Evolutionary conservation across 2,797 vertebrate species (phyloP), one percentile per base, ranked within the genome.

Genomic region (Epinephelus awoara): DNA sequence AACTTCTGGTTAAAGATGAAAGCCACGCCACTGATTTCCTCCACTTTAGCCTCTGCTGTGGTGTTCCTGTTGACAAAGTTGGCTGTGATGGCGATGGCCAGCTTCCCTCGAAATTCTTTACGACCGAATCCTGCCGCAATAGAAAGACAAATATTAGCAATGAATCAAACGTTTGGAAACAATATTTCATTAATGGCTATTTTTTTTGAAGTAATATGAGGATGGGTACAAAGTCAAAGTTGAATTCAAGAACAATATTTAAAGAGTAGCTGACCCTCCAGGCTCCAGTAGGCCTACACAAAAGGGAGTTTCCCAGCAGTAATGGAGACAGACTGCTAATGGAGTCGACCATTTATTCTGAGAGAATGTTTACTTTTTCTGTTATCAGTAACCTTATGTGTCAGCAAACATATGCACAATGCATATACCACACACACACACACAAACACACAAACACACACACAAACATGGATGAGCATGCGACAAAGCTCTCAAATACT

Each of bases 1-100:
- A 99, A 99, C 91, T 99, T 99, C 91, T 99, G 98, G 86, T 99
- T 99, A 89, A 99, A 99, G 93, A 99, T 99, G 89, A 99, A 99
- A 84, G 98, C 98, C 81, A 99, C 98, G 0, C 98, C 98, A 1
- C 98, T 99, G 71, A 99, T 99, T 92, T 99, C 98, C 83, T 99
- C 98, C 85, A 99, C 98, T 86, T 97, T 98, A 59, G 98, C 98
- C 90, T 99, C 98, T 0, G 97, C 98, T 0, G 98, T 98, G 18
- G 98, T 99, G 92, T 99, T 99, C 89, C 97, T 96, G 92, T 99
- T 99, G 63, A 99, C 96, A 68, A 99, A 99, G 94, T 99, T 99
- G 76, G 98, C 98, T 0, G 98, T 99, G 91, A 99, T 98, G 6
- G 98, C 98, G 29, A 99, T 99, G 62, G 98, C 98, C 85, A 99